These are phyloP conservation scores for Amphipyra berbera DNA, from an alignment of 2,888 invertebrate genomes.

Conservation along the genomic window DNA sequence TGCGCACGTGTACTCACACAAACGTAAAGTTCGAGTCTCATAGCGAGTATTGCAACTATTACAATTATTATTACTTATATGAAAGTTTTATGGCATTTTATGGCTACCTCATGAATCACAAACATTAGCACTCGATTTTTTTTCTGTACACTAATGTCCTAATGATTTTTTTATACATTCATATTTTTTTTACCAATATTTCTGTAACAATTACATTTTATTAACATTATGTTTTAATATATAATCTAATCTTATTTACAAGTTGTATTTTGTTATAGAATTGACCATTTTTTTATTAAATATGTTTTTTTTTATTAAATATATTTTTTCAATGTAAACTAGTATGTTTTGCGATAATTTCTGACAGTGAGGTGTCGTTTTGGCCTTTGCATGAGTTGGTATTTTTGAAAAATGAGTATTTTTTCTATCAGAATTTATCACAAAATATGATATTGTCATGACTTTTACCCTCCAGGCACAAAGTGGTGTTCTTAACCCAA, in stretches of 20 bases:
- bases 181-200: slow-evolving; percentile 75
- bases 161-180: slow-evolving; percentile 76
- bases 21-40: slow-evolving; percentile 9
- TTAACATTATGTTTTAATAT: slow-evolving; percentile 81
- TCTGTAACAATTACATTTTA: slow-evolving; percentile 82
- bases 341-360: slow-evolving; percentile 71
- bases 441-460: slow-evolving; percentile 82
- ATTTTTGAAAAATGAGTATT: slow-evolving; percentile 48
- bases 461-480: slow-evolving; percentile 81
- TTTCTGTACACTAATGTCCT: slow-evolving; percentile 75
- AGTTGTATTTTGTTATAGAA: slow-evolving; percentile 81
- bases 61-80: slow-evolving; percentile 64
- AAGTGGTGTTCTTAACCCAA: slow-evolving; percentile 87
- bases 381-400: slow-evolving; percentile 33
- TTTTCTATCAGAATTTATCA: slow-evolving; percentile 68
- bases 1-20: neutral
- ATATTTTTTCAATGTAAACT: slow-evolving; percentile 70
- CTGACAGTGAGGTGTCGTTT: slow-evolving; percentile 59
- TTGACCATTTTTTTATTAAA: slow-evolving; percentile 81
- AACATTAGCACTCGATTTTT: slow-evolving; percentile 78
- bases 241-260: slow-evolving; percentile 87
- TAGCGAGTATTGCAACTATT: slow-evolving; percentile 41
- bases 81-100: slow-evolving; percentile 84
- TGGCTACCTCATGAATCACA: slow-evolving; percentile 89
- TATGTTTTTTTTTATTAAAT: slow-evolving; percentile 78